These are phyloP conservation scores for Drosophila lini DNA, from an alignment of 1,140 invertebrate species.

Conservation along the genomic window DNA sequence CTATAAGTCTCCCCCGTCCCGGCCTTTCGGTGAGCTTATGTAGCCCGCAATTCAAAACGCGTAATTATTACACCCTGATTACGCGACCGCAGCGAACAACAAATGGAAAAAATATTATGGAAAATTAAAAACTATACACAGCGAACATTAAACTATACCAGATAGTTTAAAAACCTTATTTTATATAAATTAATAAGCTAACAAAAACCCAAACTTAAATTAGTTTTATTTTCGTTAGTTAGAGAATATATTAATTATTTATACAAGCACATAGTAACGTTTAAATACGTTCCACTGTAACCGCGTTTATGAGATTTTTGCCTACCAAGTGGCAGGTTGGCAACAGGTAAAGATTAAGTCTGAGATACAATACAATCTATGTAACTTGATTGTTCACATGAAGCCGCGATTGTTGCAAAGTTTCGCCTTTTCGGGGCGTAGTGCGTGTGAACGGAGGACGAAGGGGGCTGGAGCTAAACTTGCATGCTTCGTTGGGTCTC, in stretches of 20 bases:
- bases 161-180: background rate
- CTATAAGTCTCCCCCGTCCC: constrained; percentile 18
- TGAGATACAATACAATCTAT: constrained; percentile 13
- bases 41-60: constrained; percentile 67
- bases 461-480: constrained; percentile 4
- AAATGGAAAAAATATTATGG: constrained; percentile 37
- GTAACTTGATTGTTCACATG: constrained; percentile 24
- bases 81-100: constrained; percentile 60
- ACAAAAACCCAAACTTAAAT: background rate
- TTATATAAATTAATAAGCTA: background rate
- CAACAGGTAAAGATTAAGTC: constrained; percentile 6
- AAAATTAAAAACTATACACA: constrained; percentile 37
- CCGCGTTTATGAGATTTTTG: constrained; percentile 1
- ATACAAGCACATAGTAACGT: background rate
- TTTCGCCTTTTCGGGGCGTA: constrained; percentile 5
- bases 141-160: too few species aligned
- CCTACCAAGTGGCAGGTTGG: constrained; percentile 17
- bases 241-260: background rate
- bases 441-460: constrained; percentile 26
- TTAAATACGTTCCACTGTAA: background rate
- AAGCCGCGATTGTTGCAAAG: constrained; percentile 12
- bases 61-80: constrained; percentile 81
- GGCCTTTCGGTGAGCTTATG: constrained; percentile 25
- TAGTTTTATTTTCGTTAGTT: too few species aligned
- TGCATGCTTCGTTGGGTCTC: constrained; percentile 33